A percentile compares a stretch with the other conserved stretches of the same genome.
These are phyloP conservation scores for Phodopus roborovskii DNA, from an alignment of 2,113 vertebrate genomes.

Conservation along the genomic window DNA sequence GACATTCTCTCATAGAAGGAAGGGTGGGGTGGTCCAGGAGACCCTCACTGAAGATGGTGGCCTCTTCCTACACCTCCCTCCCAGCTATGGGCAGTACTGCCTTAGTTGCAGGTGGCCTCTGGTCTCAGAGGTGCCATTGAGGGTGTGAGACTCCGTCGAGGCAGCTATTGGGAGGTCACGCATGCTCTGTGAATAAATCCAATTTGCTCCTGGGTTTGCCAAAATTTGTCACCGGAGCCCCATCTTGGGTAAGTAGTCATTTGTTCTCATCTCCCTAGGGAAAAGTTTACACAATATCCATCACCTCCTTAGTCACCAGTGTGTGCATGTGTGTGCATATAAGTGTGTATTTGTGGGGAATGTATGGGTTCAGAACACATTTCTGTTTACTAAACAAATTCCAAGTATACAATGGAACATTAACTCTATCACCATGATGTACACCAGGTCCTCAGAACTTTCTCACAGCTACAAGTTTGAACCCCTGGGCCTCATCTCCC, in stretches of 20 bases:
- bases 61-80: background rate
- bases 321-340: background rate
- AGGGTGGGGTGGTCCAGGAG: background rate
- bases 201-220: background rate
- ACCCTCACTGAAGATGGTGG: background rate
- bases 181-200: background rate
- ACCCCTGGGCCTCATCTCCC: background rate
- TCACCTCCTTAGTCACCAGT: background rate
- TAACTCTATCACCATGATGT: background rate
- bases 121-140: background rate
- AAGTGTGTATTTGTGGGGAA: background rate
- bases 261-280: background rate
- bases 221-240: background rate
- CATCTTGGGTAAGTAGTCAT: background rate
- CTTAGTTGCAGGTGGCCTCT: background rate
- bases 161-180: background rate
- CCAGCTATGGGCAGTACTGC: background rate
- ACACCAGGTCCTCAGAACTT: background rate
- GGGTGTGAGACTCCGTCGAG: background rate
- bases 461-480: background rate
- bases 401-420: background rate
- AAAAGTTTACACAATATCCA: background rate
- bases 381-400: background rate
- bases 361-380: background rate
- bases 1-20: background rate